These are phyloP conservation scores for Pomatostomus ruficeps DNA, from an alignment of 2,113 vertebrate genomes.

Conservation along the genomic window DNA sequence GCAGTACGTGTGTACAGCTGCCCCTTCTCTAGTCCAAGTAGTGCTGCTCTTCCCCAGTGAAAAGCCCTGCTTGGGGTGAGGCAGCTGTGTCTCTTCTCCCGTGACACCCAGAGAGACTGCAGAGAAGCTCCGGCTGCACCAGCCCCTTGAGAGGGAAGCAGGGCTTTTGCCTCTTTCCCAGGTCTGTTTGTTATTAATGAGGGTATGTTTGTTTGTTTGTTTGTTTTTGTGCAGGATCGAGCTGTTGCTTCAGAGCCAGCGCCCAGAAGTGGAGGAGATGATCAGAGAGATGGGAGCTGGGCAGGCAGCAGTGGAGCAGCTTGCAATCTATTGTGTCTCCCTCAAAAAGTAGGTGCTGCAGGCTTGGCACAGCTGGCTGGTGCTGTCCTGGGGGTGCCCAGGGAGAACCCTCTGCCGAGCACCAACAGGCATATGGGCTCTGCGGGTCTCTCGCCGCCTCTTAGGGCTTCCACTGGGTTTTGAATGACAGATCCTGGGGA, in stretches of 20 bases:
- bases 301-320: slow-evolving; percentile 88
- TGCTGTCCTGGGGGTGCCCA: not conserved
- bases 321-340: slow-evolving; percentile 92
- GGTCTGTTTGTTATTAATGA: not conserved
- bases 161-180: not conserved
- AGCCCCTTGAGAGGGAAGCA: not conserved
- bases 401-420: not conserved
- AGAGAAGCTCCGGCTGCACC: not conserved
- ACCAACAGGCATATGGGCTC: rapidly evolving
- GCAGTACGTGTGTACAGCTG: not conserved
- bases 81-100: not conserved
- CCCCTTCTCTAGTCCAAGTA: not conserved
- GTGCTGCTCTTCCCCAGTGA: not conserved
- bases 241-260: slow-evolving; percentile 86
- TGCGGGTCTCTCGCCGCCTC: rapidly evolving
- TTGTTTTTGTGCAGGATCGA: slow-evolving; percentile 77
- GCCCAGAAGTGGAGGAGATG: slow-evolving; percentile 91
- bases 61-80: not conserved
- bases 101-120: not conserved
- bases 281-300: slow-evolving; percentile 90
- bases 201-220: not conserved
- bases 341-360: slow-evolving; percentile 87
- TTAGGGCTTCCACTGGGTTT: not conserved
- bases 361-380: not conserved
- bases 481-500: slow-evolving; percentile 18